Evolutionary conservation across 2,113 vertebrate species (phyloP), one percentile per base, ranked within the genome.

Genomic region (Ictidomys tridecemlineatus): DNA sequence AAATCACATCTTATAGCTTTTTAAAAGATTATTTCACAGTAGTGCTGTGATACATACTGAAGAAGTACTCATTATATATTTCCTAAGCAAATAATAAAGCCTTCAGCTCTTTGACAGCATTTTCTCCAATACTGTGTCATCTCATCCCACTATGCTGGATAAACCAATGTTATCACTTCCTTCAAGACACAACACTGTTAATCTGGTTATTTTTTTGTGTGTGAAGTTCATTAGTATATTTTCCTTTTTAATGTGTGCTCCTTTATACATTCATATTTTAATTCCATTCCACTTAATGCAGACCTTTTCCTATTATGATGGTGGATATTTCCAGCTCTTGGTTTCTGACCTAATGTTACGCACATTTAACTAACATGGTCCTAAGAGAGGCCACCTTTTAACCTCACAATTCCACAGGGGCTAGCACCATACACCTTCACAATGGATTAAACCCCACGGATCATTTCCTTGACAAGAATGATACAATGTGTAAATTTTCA

Each of bases 401-500:
- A 73, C 53, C 34, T 22, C 20, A 32, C 0, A 18, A 12, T 63
- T 22, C 26, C 28, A 69, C 6, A 11, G 28, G 24, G 39, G 45
- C 45, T 34, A 17, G 26, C 5, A 13, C 13, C 22, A 6, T 1
- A 63, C 32, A 32, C 61, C 22, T 58, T 74, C 56, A 42, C 53
- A 24, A 42, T 20, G n/a, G 18, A 80, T 83, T n/a, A 87, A 93
- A 39, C 56, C 45, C 95, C 80, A 78, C 10, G 32, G 4, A 32
- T 34, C 73, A 2, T 89, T 94, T 97, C 91, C 61, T 87, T 90
- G 79, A n/a, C 32, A 65, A 69, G 20, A 45, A 63, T 39, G 70
- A 34, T 14, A 76, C 39, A 89, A 39, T 67, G 65, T 12, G 37
- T 53, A 67, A 16, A 82, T 93, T 69, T 80, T 61, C 22, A 63